Conservation (phyloP, 2,888 invertebrate species). For the Anoplius nigerrimus region DNA sequence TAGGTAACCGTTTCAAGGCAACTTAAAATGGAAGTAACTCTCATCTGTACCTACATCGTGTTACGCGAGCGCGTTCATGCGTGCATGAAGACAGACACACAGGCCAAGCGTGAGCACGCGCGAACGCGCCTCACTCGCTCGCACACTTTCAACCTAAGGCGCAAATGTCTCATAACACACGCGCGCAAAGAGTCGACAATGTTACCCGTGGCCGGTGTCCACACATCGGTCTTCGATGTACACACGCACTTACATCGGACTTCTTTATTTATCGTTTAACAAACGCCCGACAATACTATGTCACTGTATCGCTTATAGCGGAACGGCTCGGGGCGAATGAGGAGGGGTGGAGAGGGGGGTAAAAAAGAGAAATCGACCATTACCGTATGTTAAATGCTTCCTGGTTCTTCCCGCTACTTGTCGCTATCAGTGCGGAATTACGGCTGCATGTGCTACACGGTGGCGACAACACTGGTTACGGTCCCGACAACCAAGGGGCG, state of each 20-base stretch:
- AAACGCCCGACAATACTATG: constrained; percentile 42
- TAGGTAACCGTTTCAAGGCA: constrained; percentile 25
- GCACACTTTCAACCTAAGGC: too few relatives aligned
- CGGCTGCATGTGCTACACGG: constrained; percentile 38
- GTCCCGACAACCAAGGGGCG: background rate
- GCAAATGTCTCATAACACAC: too few relatives aligned
- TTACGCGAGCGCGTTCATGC: constrained; percentile 12
- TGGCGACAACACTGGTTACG: background rate
- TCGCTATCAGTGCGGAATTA: constrained; percentile 36
- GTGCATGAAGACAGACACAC: too few relatives aligned
- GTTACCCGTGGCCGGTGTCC: background rate
- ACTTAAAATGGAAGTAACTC: constrained; percentile 37
- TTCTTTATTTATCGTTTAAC: constrained; percentile 40
- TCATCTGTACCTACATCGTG: constrained; percentile 14
- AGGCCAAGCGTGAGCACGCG: too few relatives aligned
- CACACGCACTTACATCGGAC: constrained; percentile 35
- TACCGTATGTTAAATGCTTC: constrained; percentile 57
- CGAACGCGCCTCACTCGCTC: too few relatives aligned
- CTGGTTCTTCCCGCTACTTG: constrained; percentile 39
- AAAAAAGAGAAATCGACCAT: constrained; percentile 44
- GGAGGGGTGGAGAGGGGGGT: too few relatives aligned
- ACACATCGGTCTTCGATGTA: background rate
- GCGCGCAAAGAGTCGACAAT: background rate
- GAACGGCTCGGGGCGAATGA: too few relatives aligned
- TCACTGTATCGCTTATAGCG: constrained; percentile 46